A percentile compares a stretch with the other conserved stretches of the same genome.
Evolutionary conservation across 2,888 invertebrate species (phyloP).

Genomic region (Marronus borbonicus): DNA sequence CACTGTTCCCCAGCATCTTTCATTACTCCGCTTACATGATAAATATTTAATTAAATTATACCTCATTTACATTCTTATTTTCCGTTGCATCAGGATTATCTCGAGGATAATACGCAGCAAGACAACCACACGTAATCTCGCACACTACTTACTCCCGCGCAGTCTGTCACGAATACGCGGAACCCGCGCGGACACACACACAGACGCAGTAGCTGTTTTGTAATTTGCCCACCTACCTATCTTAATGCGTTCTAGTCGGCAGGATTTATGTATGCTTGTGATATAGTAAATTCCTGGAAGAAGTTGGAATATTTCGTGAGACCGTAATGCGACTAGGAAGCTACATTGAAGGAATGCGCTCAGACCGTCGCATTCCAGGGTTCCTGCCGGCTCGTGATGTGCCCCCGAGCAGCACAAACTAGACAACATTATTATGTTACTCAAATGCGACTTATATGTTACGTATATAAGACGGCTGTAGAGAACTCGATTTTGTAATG

Average conservation of each 20-base stretch:
- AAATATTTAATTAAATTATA: constrained; percentile 30
- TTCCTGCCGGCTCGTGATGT: constrained; percentile 62
- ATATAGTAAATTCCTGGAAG: constrained; percentile 67
- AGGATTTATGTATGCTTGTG: constrained; percentile 60
- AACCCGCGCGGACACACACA: constrained; percentile 21
- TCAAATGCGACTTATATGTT: constrained; percentile 57
- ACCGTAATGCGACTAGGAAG: constrained; percentile 66
- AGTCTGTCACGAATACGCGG: too few relatives aligned
- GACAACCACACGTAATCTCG: constrained; percentile 34
- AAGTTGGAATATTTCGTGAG: constrained; percentile 67
- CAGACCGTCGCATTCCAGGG: constrained; percentile 65
- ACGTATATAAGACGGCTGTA: background rate
- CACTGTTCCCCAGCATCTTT: constrained; percentile 1
- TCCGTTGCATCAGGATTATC: constrained; percentile 18
- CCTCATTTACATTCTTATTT: constrained; percentile 35
- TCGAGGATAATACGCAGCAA: constrained; percentile 19
- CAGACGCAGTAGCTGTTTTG: constrained; percentile 43
- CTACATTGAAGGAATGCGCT: constrained; percentile 67
- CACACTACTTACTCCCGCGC: constrained; percentile 19
- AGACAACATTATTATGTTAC: constrained; percentile 67
- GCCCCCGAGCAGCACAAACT: constrained; percentile 63
- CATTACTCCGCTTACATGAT: background rate
- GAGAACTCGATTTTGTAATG: constrained; percentile 25
- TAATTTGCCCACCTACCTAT: constrained; percentile 53
- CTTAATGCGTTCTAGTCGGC: constrained; percentile 55